Evolutionary conservation across 2,113 vertebrate species (phyloP).

Genomic region (Macrotis lagotis): DNA sequence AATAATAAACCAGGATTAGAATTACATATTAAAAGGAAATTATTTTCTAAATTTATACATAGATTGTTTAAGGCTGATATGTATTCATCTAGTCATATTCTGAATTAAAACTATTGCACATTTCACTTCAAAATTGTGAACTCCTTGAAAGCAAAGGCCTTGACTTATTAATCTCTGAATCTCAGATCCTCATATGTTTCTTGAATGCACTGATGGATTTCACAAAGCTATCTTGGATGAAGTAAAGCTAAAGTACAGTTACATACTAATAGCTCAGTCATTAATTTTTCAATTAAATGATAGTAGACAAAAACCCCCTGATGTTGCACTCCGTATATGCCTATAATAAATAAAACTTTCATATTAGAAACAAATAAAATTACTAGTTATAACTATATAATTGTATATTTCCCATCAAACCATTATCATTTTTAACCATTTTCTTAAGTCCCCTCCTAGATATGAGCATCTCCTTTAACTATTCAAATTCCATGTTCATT

Average conservation of each 20-base stretch:
- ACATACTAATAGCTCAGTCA: neutral
- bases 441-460: neutral
- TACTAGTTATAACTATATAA: constrained; percentile 12
- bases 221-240: constrained; percentile 17
- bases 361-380: neutral
- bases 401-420: constrained; percentile 13
- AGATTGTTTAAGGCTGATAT: neutral
- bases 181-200: neutral
- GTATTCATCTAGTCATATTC: neutral
- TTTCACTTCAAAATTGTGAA: neutral
- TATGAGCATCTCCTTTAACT: constrained; percentile 1
- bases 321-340: neutral
- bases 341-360: constrained; percentile 1
- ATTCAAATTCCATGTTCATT: neutral
- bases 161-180: neutral
- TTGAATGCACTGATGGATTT: constrained; percentile 19
- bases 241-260: constrained; percentile 39
- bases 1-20: constrained; percentile 65
- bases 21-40: constrained; percentile 8
- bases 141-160: neutral
- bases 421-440: neutral
- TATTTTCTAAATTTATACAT: neutral
- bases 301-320: neutral
- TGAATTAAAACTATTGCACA: neutral
- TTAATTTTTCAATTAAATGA: constrained; percentile 41